Evolutionary conservation across 2,113 vertebrate species (phyloP), one percentile per base, ranked within the genome.

Genomic region (Ameiurus melas): DNA sequence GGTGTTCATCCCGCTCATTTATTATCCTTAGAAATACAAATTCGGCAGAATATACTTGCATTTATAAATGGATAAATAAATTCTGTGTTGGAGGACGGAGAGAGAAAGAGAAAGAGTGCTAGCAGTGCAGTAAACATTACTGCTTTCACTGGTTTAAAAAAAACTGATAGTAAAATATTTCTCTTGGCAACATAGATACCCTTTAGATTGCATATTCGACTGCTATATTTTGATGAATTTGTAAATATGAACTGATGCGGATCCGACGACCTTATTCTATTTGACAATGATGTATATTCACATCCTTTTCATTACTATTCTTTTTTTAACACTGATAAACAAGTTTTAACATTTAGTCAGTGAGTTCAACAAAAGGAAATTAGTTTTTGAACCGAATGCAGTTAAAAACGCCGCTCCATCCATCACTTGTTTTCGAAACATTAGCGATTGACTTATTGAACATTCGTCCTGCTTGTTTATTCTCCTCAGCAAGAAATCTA

Each of bases 11-110:
- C 89, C 90, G 93, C 84, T 91, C 88, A 86, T 92, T 83, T 83
- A 62, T 85, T 85, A 70, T 85, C 83, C 83, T 30, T 85, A 91
- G 92, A 93, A 94, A 93, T 90, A 91, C 89, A 91, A 94, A 94
- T 93, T 92, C 93, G 92, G 91, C 88, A 90, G 90, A 90, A 92
- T 79, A 87, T 92, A 91, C 81, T 94, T 92, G 90, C 87, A 83
- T 90, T 90, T 93, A 62, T 27, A 62, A 62, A 62, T 62, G 22
- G 80, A 43, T 22, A 83, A 83, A 83, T 60, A 43, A 39, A 83
- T 83, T 80, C 51, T 4, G 51, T 55, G 14, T 20, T 25, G 30
- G 55, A 58, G 55, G 53, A 81, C 33, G 33, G 39, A 13, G 73
- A 47, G 5, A 33, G 51, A 57, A n/a, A 80, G 25, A 57, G 78